These are phyloP conservation scores for Caenorhabditis sinica DNA, from an alignment of 2,888 invertebrate genomes.

Conservation along the genomic window DNA sequence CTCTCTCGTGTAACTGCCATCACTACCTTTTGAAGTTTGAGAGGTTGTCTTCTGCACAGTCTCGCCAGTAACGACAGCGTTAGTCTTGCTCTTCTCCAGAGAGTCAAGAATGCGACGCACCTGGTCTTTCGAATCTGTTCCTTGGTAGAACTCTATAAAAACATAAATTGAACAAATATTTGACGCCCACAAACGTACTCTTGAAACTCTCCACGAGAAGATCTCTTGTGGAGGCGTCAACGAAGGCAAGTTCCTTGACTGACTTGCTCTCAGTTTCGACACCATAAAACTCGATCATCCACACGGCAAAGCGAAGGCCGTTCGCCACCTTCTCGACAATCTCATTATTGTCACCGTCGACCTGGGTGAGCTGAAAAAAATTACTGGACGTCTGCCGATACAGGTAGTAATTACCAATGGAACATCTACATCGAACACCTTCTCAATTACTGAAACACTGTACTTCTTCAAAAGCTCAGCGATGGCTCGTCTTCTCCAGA, in stretches of 20 bases:
- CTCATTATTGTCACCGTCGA: not conserved
- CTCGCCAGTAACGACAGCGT: too few relatives aligned
- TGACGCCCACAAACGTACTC: not conserved
- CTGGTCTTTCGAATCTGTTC: conserved; percentile 2
- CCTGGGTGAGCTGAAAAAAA: conserved; percentile 35
- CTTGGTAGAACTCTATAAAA: conserved; percentile 25
- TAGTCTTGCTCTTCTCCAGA: not conserved
- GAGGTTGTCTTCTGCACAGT: not conserved
- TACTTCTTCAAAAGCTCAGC: conserved; percentile 35
- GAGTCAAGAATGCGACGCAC: not conserved
- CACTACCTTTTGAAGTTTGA: not conserved
- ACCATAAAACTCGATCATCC: conserved; percentile 37
- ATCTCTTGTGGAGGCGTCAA: not conserved
- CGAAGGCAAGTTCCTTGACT: conserved; percentile 1
- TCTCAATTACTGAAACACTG: conserved; percentile 13
- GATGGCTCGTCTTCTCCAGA: conserved; percentile 38
- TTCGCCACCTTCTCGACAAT: conserved; percentile 11
- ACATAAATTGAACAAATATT: not conserved
- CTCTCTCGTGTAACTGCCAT: conserved; percentile 9
- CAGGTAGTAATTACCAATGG: conserved; percentile 45
- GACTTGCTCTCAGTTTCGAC: not conserved
- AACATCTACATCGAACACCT: conserved; percentile 14
- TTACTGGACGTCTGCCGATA: too few relatives aligned
- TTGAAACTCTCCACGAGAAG: conserved; percentile 22
- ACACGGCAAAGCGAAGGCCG: conserved; percentile 34